Conservation (phyloP, 2,888 invertebrate species). For the Cephus sareptanus region DNA sequence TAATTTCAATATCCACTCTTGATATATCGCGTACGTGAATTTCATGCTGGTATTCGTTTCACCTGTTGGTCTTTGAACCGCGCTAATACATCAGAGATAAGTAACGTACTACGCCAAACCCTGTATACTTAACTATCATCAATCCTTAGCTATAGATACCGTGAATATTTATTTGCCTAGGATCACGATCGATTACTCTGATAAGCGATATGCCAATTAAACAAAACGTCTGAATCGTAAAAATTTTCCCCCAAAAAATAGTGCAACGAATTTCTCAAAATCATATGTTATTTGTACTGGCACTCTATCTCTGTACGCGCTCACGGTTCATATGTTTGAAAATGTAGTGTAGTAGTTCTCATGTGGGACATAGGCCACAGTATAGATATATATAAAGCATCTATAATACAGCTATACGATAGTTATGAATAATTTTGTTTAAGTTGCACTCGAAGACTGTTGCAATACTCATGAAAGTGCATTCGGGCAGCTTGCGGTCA, state of each 20-base stretch:
- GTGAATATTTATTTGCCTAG: slow-evolving; percentile 26
- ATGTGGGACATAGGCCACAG: not conserved
- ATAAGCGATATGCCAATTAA: not conserved
- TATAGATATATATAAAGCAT: slow-evolving; percentile 10
- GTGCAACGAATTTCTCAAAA: not conserved
- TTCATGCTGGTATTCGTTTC: slow-evolving; percentile 3
- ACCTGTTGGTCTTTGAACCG: slow-evolving; percentile 20
- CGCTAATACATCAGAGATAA: slow-evolving; percentile 25
- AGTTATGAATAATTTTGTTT: slow-evolving; percentile 50
- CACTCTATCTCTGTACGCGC: not conserved
- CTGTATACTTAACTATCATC: slow-evolving; percentile 20
- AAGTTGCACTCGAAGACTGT: slow-evolving; percentile 39
- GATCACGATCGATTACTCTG: slow-evolving; percentile 24
- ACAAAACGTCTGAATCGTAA: not conserved
- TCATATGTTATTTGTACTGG: not conserved
- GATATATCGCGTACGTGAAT: not conserved
- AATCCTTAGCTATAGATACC: slow-evolving; percentile 25
- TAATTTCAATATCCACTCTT: not conserved
- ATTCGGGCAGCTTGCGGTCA: not conserved
- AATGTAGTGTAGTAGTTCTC: not conserved
- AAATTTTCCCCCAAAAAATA: not conserved
- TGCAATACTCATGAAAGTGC: not conserved
- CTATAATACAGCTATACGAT: slow-evolving; percentile 33
- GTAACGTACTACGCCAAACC: slow-evolving; percentile 17
- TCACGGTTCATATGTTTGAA: not conserved